Percentiles rank a stretch among this genome's conserved stretches.
Evolutionary conservation across 2,113 vertebrate genomes (phyloP).

Genomic region (Cynocephalus volans): DNA sequence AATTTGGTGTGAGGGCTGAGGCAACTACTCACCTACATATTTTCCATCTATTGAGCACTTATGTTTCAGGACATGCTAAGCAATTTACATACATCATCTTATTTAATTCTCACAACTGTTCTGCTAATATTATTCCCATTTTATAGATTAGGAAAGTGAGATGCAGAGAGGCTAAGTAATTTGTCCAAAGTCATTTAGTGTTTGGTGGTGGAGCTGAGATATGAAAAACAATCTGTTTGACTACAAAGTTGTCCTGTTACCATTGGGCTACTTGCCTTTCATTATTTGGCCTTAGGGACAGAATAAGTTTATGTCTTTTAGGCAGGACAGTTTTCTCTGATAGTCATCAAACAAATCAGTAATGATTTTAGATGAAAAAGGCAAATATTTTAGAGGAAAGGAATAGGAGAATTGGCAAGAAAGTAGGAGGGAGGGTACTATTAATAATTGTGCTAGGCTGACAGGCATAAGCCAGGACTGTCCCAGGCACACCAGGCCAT

Average conservation of each 20-base stretch:
- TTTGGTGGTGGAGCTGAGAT: background rate
- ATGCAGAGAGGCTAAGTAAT: background rate
- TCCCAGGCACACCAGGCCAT: background rate
- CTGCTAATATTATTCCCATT: background rate
- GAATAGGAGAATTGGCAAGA: constrained; percentile 36
- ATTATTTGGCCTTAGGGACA: constrained; percentile 20
- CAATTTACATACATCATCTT: background rate
- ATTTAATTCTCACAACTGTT: background rate
- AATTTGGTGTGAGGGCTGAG: background rate
- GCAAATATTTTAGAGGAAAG: constrained; percentile 52
- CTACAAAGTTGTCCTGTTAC: background rate
- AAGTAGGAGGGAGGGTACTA: background rate
- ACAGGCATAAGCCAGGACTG: background rate
- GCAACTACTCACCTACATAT: background rate
- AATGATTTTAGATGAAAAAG: constrained; percentile 56
- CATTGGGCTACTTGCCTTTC: background rate
- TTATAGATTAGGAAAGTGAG: constrained; percentile 19
- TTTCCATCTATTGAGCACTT: constrained; percentile 43
- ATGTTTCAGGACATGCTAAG: constrained; percentile 26
- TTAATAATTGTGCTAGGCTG: background rate
- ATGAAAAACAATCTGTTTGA: background rate
- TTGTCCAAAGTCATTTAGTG: background rate
- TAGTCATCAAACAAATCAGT: background rate
- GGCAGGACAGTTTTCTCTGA: background rate
- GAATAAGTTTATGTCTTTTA: constrained; percentile 10